Evolutionary conservation across 2,888 invertebrate genomes (phyloP), one percentile per base, ranked within the genome.

Genomic region (Philhelius pedissequus): DNA sequence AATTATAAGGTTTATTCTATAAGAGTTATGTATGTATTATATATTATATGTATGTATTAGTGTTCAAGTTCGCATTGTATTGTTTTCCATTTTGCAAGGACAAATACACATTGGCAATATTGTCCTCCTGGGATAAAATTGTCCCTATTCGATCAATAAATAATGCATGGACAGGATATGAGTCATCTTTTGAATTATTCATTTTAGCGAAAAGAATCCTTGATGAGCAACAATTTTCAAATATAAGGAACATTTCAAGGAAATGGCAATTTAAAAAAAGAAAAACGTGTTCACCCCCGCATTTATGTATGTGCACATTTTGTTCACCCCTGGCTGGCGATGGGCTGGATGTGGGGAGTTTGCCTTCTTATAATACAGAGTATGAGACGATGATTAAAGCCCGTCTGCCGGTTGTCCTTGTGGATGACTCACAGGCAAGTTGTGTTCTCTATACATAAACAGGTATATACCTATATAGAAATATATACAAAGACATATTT

Each of bases 221-320:
- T 73, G 68, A 73, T 64, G 64, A 79, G 79, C 79, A 79, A 79
- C 79, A 79, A 79, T 74, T 79, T 48, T 50, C 22, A 30, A 38
- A 43, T n/a, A 40, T 11, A 48, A 50, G 50, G 22, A 60, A 52
- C 13, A 27, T 68, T 20, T 25, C 58, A 66, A 73, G 71, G 56
- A 73, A 73, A 58, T 68, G 52, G 50, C 60, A 50, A 38, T 62
- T 62, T 62, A 8, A 11, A 45, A 11, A 45, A 66, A 35, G 45
- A 48, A 62, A 48, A 48, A 64, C 48, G 64, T 71, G 64, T 40
- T 38, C 64, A 71, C 64, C 64, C 70, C 38, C 78, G 64, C 45
- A 56, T 64, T 48, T 45, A 45, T 64, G 22, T 45, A 45, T 64
- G 22, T 20, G 50, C 30, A 18, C 43, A 48, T 48, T 11, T 22